phyloP scores from a whole-genome alignment of 2,113 vertebrate species.

The Picathartes gymnocephalus region DNA sequence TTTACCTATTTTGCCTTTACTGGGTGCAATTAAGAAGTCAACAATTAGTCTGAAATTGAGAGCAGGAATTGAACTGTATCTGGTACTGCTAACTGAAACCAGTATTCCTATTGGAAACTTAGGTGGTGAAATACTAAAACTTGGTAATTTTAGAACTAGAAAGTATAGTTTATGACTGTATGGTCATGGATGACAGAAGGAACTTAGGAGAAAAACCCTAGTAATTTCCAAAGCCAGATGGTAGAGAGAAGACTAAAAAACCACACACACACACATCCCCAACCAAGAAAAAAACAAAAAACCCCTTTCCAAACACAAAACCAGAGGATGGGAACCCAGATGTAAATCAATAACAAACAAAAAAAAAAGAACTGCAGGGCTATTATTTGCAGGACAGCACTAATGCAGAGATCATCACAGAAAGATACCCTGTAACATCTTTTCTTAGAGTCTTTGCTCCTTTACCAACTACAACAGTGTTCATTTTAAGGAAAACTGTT shows the following conservation, averaged over 20 bases:
- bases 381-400: background rate
- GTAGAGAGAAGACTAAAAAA: background rate
- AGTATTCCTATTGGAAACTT: background rate
- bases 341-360: background rate
- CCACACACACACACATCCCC: background rate
- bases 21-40: background rate
- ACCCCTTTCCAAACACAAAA: background rate
- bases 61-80: background rate
- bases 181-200: background rate
- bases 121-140: background rate
- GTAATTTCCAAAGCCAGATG: constrained; percentile 25
- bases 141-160: constrained; percentile 24
- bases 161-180: background rate
- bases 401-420: background rate
- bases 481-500: background rate
- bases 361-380: background rate
- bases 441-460: background rate
- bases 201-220: background rate
- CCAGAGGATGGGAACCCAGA: background rate
- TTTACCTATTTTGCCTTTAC: background rate
- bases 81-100: constrained; percentile 18
- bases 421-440: background rate
- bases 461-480: background rate
- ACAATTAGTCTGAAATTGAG: background rate
- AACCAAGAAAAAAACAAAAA: background rate